Percentiles rank a stretch among this genome's conserved stretches.
These are phyloP conservation scores for Epistrophella euchroma DNA, from an alignment of 2,888 invertebrate genomes.

Conservation along the genomic window DNA sequence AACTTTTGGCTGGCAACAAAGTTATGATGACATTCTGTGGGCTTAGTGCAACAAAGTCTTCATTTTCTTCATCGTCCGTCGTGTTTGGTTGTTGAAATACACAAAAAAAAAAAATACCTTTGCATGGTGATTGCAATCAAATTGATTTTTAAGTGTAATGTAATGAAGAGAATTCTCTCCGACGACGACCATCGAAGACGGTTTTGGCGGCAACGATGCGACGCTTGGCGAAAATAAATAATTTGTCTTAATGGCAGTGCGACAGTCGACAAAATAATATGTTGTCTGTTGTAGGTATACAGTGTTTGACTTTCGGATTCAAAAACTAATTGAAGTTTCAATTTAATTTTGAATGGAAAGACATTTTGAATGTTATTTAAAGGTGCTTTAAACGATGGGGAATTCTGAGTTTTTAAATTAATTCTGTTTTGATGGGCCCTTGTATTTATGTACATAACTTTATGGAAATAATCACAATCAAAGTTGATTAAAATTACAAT, in stretches of 20 bases:
- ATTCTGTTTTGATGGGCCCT: conserved; percentile 40
- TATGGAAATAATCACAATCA: conserved; percentile 25
- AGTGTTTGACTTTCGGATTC: conserved; percentile 43
- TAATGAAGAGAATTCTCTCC: conserved; percentile 49
- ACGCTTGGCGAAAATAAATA: conserved; percentile 46
- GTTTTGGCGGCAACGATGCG: background rate
- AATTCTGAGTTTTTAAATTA: conserved; percentile 38
- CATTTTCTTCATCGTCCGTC: background rate
- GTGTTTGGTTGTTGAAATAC: background rate
- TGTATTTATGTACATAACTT: conserved; percentile 9
- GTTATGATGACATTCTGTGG: conserved; percentile 40
- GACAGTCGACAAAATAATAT: conserved; percentile 31
- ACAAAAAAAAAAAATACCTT: background rate
- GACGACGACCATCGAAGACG: background rate
- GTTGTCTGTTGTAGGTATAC: background rate
- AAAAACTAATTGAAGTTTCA: conserved; percentile 55
- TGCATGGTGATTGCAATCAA: conserved; percentile 58
- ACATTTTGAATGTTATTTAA: conserved; percentile 19
- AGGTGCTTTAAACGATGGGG: conserved; percentile 12
- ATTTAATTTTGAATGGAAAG: conserved; percentile 19
- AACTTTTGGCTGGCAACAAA: conserved; percentile 33
- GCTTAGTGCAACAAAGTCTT: conserved; percentile 61
- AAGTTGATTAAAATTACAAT: background rate
- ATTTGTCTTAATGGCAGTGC: conserved; percentile 44
- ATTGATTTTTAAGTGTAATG: conserved; percentile 71